A percentile compares a stretch with the other conserved stretches of the same genome.
These are phyloP conservation scores for Nettapus auritus DNA, from an alignment of 2,113 vertebrate species.

Conservation along the genomic window DNA sequence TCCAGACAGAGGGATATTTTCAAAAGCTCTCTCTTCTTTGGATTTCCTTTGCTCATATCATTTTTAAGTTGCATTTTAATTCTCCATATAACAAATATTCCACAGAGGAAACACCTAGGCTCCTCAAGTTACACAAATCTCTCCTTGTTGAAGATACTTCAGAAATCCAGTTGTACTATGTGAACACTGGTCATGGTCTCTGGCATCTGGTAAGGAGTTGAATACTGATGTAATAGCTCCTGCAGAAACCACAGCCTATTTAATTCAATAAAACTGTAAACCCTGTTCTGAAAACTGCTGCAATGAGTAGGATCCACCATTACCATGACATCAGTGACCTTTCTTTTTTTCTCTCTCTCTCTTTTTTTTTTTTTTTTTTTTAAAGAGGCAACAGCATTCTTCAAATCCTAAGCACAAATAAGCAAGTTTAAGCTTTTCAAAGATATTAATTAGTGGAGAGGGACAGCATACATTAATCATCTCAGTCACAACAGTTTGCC, in stretches of 20 bases:
- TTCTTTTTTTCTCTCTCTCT: not conserved
- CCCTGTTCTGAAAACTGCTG: not conserved
- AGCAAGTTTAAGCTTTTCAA: not conserved
- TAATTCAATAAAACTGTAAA: not conserved
- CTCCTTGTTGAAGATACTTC: not conserved
- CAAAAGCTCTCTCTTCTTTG: not conserved
- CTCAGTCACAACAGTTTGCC: not conserved
- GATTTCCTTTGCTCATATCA: not conserved
- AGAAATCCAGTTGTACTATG: fast-evolving
- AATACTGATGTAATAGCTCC: not conserved
- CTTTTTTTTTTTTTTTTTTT: not conserved
- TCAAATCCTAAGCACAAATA: not conserved
- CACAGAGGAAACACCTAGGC: not conserved
- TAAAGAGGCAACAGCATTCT: not conserved
- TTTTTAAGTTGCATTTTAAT: not conserved
- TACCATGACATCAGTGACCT: not conserved
- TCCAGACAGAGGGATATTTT: not conserved
- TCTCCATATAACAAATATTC: not conserved
- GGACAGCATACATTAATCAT: not conserved
- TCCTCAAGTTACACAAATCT: not conserved
- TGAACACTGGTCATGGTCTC: not conserved
- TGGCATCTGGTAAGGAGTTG: not conserved
- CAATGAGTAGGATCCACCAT: not conserved
- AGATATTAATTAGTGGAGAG: not conserved
- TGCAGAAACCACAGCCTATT: not conserved